Evolutionary conservation across 92 coral and sea anemone genomes (phyloP).

Genomic region (Phenganax stokvisi): DNA sequence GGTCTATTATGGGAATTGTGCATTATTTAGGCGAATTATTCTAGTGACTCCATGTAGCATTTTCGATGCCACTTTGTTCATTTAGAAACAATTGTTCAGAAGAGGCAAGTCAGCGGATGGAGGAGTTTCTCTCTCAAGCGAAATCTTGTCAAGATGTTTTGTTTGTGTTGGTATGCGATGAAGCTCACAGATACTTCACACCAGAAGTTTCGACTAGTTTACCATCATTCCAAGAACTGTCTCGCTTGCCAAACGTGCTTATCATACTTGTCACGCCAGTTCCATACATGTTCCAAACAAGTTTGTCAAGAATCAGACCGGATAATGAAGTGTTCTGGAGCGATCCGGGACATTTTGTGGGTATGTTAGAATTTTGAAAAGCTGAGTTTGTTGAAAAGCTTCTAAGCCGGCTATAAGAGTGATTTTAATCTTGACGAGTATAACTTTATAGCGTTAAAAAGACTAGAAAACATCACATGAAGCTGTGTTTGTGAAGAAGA

Average conservation of each 20-base stretch:
- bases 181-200: constrained; percentile 78
- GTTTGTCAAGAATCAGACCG: constrained; percentile 81
- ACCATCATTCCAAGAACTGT: constrained; percentile 79
- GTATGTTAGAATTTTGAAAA: constrained; percentile 41
- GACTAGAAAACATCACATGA: background rate
- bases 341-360: constrained; percentile 65
- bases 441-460: background rate
- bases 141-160: constrained; percentile 59
- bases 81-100: constrained; percentile 73
- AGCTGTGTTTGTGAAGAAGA: background rate
- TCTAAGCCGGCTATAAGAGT: background rate
- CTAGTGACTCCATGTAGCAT: too few species aligned
- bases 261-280: constrained; percentile 78
- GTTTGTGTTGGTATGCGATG: constrained; percentile 80
- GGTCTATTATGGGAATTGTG: too few species aligned
- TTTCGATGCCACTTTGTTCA: too few species aligned
- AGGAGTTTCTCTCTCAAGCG: constrained; percentile 57
- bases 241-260: constrained; percentile 68
- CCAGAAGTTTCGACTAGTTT: constrained; percentile 74
- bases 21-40: too few species aligned
- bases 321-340: constrained; percentile 92
- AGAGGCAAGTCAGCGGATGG: constrained; percentile 63
- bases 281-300: constrained; percentile 85
- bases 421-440: too few species aligned
- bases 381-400: background rate